Percentiles rank a stretch among this genome's conserved stretches.
Conservation (phyloP, 2,888 invertebrate species). For the Auanema freiburgensis region DNA sequence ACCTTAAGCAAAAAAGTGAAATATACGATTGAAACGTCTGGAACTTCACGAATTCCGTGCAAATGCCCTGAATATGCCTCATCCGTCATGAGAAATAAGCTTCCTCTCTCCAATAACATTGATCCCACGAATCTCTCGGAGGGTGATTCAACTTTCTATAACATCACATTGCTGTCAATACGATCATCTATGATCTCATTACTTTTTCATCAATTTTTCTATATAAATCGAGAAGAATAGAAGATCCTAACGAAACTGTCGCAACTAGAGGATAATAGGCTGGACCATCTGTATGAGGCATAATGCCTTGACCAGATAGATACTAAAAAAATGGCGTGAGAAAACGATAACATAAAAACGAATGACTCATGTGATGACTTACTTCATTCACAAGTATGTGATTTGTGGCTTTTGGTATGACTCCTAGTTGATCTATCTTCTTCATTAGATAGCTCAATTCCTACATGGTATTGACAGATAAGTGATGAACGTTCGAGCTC, state of each 20-base stretch:
- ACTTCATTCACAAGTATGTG: slow-evolving; percentile 41
- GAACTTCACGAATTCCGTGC: slow-evolving; percentile 58
- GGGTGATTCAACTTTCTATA: background rate
- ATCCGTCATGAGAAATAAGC: slow-evolving; percentile 82
- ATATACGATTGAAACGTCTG: background rate
- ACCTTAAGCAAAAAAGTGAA: slow-evolving; percentile 5
- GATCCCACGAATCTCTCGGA: slow-evolving; percentile 47
- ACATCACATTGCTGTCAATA: background rate
- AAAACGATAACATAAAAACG: background rate
- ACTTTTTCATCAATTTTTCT: slow-evolving; percentile 26
- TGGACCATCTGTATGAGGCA: slow-evolving; percentile 94
- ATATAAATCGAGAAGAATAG: slow-evolving; percentile 84
- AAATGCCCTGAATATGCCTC: slow-evolving; percentile 78
- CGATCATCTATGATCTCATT: background rate
- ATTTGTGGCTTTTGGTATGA: slow-evolving; percentile 38
- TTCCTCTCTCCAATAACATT: slow-evolving; percentile 82
- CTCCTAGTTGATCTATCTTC: slow-evolving; percentile 32
- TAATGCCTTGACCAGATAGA: slow-evolving; percentile 78
- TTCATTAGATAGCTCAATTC: slow-evolving; percentile 40
- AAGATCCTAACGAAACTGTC: slow-evolving; percentile 87
- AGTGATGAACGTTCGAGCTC: slow-evolving; percentile 8
- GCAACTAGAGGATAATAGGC: slow-evolving; percentile 88
- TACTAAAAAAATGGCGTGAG: slow-evolving; percentile 10
- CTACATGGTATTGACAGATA: slow-evolving; percentile 12
- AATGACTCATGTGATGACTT: slow-evolving; percentile 1